Base-by-base conservation (phyloP, 2,888 invertebrate species). In the Apeira syringaria region DNA sequence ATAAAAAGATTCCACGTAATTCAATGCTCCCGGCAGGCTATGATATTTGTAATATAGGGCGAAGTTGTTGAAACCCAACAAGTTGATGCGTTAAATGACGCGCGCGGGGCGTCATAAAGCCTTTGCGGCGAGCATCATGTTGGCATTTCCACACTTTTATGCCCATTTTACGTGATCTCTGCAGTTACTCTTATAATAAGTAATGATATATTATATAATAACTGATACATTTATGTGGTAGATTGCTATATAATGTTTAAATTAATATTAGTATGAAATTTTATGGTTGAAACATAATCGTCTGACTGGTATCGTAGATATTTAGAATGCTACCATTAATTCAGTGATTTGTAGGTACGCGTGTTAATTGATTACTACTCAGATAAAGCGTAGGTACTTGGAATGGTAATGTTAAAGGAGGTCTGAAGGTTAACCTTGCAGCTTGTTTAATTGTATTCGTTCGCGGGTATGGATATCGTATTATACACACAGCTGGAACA, bases 1-100 rank as follows among this genome's bases (percentile, higher is more conserved):
- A n/a, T n/a, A n/a, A n/a, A n/a, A n/a, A n/a, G n/a, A n/a, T n/a
- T n/a, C n/a, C n/a, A n/a, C n/a, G n/a, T n/a, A n/a, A n/a, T n/a
- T n/a, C n/a, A n/a, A n/a, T n/a, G n/a, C n/a, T n/a, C n/a, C n/a
- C n/a, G n/a, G n/a, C n/a, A n/a, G n/a, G n/a, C n/a, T n/a, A n/a
- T n/a, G n/a, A n/a, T n/a, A 10, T 9, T 13, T n/a, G 17, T 17
- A 26, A 41, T 15, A 15, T 3, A 15, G 15, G 4, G 4, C 15
- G 4, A 15, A 15, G 15, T 55, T 49, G 48, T 49, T 50, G 48
- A 22, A 48, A 34, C 31, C 47, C 39, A 46, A 48, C 68, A 64
- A 59, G 58, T 65, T 67, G 69, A 76, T 68, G 74, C 64, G 74
- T 74, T 74, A 72, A 77, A 77, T 75, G 76, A 70, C 59, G 62